These are phyloP conservation scores for Thunnus thynnus DNA, from an alignment of 2,113 vertebrate genomes.

Conservation along the genomic window DNA sequence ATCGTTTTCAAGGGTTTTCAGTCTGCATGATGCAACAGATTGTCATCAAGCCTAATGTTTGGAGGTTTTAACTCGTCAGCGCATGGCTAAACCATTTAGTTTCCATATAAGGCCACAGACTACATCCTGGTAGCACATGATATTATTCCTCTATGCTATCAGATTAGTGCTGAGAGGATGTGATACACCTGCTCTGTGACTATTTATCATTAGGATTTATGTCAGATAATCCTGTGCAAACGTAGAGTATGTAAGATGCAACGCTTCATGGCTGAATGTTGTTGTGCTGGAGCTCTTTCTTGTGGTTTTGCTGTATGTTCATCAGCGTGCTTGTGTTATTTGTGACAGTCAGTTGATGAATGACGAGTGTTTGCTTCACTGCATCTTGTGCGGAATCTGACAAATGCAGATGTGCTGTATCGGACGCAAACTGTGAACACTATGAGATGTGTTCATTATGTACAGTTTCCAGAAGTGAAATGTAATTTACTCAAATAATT, in stretches of 20 bases:
- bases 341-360: too few species aligned
- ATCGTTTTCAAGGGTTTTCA: background rate
- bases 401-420: too few species aligned
- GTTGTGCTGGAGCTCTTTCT: too few species aligned
- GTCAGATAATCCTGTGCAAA: slow-evolving; percentile 29
- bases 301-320: background rate
- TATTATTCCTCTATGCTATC: background rate
- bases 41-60: slow-evolving; percentile 10
- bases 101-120: background rate
- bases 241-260: background rate
- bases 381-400: background rate
- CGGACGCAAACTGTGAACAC: too few species aligned
- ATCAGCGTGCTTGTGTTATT: background rate
- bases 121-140: background rate
- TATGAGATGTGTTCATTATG: background rate
- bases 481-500: too few species aligned
- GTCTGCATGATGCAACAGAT: slow-evolving; percentile 24
- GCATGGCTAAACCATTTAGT: background rate
- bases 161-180: background rate
- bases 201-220: slow-evolving; percentile 1
- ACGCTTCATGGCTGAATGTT: background rate
- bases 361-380: background rate
- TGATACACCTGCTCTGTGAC: slow-evolving; percentile 2
- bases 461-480: background rate
- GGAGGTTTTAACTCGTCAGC: background rate